These are phyloP conservation scores for Temnothorax unifasciatus DNA, from an alignment of 2,888 invertebrate species.

Conservation along the genomic window DNA sequence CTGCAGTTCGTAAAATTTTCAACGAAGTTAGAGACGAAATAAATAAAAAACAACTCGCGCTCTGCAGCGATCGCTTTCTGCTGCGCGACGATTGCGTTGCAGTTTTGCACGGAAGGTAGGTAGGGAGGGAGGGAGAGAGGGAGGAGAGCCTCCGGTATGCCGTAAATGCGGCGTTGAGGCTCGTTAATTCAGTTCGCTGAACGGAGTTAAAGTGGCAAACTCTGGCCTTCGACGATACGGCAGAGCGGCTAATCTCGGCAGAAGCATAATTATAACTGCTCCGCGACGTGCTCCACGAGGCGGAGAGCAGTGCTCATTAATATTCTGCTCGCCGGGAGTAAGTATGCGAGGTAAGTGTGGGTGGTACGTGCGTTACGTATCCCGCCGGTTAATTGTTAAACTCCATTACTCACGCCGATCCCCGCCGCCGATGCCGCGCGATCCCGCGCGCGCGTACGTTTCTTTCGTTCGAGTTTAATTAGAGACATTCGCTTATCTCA, in stretches of 20 bases:
- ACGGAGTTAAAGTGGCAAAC: slow-evolving; percentile 19
- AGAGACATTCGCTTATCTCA: background rate
- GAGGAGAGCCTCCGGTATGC: slow-evolving; percentile 22
- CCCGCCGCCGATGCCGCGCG: slow-evolving; percentile 5
- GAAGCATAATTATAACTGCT: slow-evolving; percentile 47
- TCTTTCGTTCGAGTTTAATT: slow-evolving; percentile 39
- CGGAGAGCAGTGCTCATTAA: slow-evolving; percentile 39
- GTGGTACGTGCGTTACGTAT: slow-evolving; percentile 27
- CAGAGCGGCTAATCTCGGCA: slow-evolving; percentile 41
- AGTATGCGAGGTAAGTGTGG: slow-evolving; percentile 27
- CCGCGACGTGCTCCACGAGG: slow-evolving; percentile 29
- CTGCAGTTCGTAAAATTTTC: background rate
- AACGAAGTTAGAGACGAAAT: background rate
- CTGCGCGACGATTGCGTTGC: slow-evolving; percentile 4
- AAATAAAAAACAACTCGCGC: background rate
- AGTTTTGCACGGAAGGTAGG: slow-evolving; percentile 9
- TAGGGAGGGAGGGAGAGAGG: background rate
- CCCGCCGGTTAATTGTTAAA: slow-evolving; percentile 43
- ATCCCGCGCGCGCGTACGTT: background rate
- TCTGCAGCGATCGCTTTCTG: background rate
- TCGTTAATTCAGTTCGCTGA: slow-evolving; percentile 62
- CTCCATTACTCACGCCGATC: slow-evolving; percentile 5
- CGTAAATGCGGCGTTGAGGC: slow-evolving; percentile 50
- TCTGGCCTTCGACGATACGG: slow-evolving; percentile 54
- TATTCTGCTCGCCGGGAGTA: slow-evolving; percentile 25